Percentiles rank a stretch among this genome's conserved stretches.
Evolutionary conservation across 2,888 invertebrate species (phyloP).

Genomic region (Zelleria hepariella): DNA sequence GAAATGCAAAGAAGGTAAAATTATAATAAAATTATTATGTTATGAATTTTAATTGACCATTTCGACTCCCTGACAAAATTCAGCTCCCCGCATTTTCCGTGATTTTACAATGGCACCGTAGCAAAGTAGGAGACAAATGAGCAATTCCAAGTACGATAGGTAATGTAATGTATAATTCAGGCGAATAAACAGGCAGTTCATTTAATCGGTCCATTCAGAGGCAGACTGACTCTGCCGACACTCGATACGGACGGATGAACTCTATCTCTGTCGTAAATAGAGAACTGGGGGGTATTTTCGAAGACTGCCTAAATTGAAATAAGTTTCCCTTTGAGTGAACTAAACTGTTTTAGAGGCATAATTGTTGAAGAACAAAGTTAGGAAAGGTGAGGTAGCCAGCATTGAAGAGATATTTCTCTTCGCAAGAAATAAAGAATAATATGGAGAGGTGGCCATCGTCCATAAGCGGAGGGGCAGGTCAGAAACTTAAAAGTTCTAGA

Average conservation of each 20-base stretch:
- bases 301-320: not conserved
- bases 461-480: too few species aligned
- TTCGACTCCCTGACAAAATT: not conserved
- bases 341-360: too few species aligned
- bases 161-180: constrained; percentile 34
- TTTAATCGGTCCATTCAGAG: constrained; percentile 42
- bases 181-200: constrained; percentile 35
- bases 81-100: too few species aligned
- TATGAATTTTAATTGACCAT: not conserved
- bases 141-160: constrained; percentile 34
- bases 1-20: too few species aligned
- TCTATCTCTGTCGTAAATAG: constrained; percentile 43
- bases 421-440: too few species aligned
- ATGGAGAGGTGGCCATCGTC: too few species aligned
- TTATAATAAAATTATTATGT: too few species aligned
- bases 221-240: constrained; percentile 27
- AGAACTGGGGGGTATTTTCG: constrained; percentile 17
- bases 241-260: constrained; percentile 41
- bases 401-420: too few species aligned
- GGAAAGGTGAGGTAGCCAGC: too few species aligned
- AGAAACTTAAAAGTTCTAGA: too few species aligned
- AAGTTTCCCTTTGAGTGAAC: too few species aligned
- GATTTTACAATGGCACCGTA: constrained; percentile 14
- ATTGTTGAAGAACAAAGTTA: too few species aligned
- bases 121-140: constrained; percentile 18